These are phyloP conservation scores for Brachionus plicatilis DNA, from an alignment of 1,140 invertebrate genomes.

Conservation along the genomic window DNA sequence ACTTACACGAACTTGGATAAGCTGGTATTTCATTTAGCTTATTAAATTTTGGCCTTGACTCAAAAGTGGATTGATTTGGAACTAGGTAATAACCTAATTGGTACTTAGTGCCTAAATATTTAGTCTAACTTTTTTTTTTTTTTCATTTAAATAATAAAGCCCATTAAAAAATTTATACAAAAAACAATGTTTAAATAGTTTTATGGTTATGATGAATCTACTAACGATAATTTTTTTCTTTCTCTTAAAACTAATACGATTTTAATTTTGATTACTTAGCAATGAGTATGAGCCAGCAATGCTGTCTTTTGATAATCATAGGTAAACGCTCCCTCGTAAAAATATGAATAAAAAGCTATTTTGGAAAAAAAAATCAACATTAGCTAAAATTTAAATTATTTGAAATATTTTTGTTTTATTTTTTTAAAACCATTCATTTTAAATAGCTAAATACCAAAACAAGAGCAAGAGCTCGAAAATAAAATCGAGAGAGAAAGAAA, in stretches of 20 bases:
- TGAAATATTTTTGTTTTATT: constrained; percentile 4
- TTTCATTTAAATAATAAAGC: neutral
- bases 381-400: neutral
- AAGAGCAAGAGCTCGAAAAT: neutral
- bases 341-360: neutral
- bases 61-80: neutral
- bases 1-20: neutral
- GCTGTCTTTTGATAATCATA: neutral
- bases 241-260: neutral
- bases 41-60: neutral
- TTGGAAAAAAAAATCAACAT: neutral
- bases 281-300: neutral
- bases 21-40: neutral
- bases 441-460: neutral
- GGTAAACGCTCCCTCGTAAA: neutral
- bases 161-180: neutral
- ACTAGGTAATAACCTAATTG: neutral
- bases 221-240: neutral
- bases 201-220: neutral
- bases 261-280: neutral
- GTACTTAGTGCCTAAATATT: neutral
- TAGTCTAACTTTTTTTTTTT: neutral
- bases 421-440: neutral
- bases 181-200: neutral
- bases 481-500: neutral